Percentiles rank a stretch among this genome's conserved stretches.
phyloP scores from a whole-genome alignment of 2,113 vertebrate genomes.

The Pluvianellus socialis region DNA sequence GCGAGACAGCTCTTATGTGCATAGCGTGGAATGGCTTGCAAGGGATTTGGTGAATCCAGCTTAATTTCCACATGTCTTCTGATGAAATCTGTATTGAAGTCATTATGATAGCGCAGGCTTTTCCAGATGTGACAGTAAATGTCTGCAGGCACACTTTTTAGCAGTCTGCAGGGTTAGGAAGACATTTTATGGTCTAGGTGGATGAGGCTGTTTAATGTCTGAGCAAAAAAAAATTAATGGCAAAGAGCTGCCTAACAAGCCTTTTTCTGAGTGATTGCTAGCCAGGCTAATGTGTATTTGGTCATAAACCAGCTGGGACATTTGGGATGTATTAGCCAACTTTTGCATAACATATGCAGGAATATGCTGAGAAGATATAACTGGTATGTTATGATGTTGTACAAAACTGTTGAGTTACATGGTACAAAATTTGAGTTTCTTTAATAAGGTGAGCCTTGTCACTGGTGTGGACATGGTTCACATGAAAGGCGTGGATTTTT shows the following conservation, averaged over 20 bases:
- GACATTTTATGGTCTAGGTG: conserved; percentile 33
- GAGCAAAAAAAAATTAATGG: background rate
- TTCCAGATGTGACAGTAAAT: conserved; percentile 36
- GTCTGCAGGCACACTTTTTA: conserved; percentile 21
- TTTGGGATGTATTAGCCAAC: conserved; percentile 8
- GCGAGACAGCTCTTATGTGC: background rate
- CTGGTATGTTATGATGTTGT: background rate
- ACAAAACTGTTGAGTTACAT: background rate
- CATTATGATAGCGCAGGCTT: background rate
- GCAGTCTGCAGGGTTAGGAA: background rate
- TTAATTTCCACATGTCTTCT: background rate
- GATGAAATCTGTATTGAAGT: background rate
- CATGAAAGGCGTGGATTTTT: background rate
- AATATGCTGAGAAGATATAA: background rate
- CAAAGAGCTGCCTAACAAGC: background rate
- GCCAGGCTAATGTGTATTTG: background rate
- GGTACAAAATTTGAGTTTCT: background rate
- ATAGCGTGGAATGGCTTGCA: background rate
- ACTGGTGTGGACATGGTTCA: background rate
- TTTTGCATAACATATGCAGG: background rate
- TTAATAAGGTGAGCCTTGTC: background rate
- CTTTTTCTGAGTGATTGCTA: conserved; percentile 29
- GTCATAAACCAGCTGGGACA: conserved; percentile 18
- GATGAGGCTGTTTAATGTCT: conserved; percentile 19
- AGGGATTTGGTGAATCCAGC: background rate